Evolutionary conservation across 2,113 vertebrate genomes (phyloP).

Genomic region (Campylomormyrus tamandua): DNA sequence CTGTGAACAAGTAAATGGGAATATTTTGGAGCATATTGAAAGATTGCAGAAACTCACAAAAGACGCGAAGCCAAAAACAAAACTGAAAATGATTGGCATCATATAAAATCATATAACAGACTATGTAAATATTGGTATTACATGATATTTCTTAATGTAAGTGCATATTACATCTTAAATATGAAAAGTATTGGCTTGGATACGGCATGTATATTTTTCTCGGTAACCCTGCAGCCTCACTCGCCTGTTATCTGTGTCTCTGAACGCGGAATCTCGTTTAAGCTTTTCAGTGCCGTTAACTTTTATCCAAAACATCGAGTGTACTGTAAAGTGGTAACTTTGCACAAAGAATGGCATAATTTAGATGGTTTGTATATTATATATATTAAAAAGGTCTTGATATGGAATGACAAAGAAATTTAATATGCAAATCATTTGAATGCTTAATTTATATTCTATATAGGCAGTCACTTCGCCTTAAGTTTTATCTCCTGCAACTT

Average conservation of each 20-base stretch:
- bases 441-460: not conserved
- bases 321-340: not conserved
- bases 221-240: not conserved
- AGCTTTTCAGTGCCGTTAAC: not conserved
- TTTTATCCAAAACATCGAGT: not conserved
- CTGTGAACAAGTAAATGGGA: not conserved
- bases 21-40: not conserved
- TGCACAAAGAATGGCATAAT: not conserved
- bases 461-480: not conserved
- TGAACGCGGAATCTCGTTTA: not conserved
- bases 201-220: not conserved
- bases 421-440: not conserved
- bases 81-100: not conserved
- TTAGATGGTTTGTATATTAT: not conserved
- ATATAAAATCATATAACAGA: not conserved
- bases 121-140: not conserved
- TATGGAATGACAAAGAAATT: not conserved
- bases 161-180: not conserved
- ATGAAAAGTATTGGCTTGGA: not conserved
- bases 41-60: not conserved
- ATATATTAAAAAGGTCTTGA: not conserved
- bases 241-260: not conserved
- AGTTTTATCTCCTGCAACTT: not conserved
- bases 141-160: not conserved
- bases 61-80: not conserved